Evolutionary conservation across 2,888 invertebrate genomes (phyloP).

Genomic region (Epistrophella euchroma): DNA sequence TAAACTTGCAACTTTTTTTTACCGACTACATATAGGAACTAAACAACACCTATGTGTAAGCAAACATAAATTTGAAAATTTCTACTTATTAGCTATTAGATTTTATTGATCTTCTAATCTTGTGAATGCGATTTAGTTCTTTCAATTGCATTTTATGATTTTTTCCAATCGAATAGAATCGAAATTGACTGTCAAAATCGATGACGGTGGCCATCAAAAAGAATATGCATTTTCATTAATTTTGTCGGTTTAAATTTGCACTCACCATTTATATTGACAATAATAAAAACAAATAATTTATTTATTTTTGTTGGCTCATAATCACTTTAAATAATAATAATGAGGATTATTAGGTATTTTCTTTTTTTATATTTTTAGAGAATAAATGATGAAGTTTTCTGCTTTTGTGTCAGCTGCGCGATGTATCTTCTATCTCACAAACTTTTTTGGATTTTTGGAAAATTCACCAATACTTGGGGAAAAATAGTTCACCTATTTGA

Average conservation of each 20-base stretch:
- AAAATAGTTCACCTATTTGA: conserved; percentile 46
- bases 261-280: conserved; percentile 48
- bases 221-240: background rate
- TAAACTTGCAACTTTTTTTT: background rate
- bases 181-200: conserved; percentile 70
- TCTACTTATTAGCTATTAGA: background rate
- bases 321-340: background rate
- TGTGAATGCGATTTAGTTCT: background rate
- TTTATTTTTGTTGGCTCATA: background rate
- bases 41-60: too few relatives aligned
- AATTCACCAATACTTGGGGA: conserved; percentile 48
- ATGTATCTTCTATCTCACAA: conserved; percentile 41
- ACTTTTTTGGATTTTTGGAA: conserved; percentile 24
- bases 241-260: background rate
- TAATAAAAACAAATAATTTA: background rate
- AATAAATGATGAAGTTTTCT: conserved; percentile 36
- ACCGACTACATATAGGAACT: too few relatives aligned
- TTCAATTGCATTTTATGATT: background rate
- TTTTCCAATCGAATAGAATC: conserved; percentile 31
- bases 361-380: background rate
- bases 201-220: conserved; percentile 65
- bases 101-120: background rate
- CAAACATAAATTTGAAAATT: background rate
- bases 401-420: conserved; percentile 66
- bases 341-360: background rate